A percentile compares a stretch with the other conserved stretches of the same genome.
Evolutionary conservation across 2,888 invertebrate genomes (phyloP).

Genomic region (Drosophila vallismaia): DNA sequence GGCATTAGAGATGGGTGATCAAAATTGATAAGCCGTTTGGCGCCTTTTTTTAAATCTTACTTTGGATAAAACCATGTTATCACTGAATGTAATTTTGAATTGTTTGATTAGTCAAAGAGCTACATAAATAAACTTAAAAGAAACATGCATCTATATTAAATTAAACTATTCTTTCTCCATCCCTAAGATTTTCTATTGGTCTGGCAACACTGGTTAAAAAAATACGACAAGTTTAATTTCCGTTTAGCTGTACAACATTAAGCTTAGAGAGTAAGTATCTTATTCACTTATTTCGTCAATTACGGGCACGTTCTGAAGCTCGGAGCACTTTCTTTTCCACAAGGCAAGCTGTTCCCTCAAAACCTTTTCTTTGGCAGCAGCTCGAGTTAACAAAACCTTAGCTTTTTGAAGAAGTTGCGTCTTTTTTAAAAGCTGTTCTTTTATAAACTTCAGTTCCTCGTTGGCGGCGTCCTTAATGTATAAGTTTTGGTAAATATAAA

Average conservation of each 20-base stretch:
- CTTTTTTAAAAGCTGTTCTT: constrained; percentile 86
- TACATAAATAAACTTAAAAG: no score
- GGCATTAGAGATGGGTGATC: not conserved
- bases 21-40: not conserved
- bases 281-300: constrained; percentile 84
- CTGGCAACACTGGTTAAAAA: constrained; percentile 24
- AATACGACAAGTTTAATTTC: constrained; percentile 17
- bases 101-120: no score
- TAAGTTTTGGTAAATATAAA: no score
- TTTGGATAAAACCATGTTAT: no score
- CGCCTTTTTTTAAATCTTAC: not conserved
- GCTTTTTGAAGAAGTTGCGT: constrained; percentile 87
- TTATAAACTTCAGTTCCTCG: constrained; percentile 85
- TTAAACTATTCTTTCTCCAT: not conserved
- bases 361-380: constrained; percentile 87
- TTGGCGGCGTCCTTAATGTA: constrained; percentile 38
- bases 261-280: constrained; percentile 38
- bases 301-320: constrained; percentile 84
- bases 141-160: no score
- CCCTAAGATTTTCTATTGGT: not conserved
- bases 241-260: constrained; percentile 53
- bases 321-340: constrained; percentile 84
- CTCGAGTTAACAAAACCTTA: constrained; percentile 87
- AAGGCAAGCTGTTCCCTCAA: constrained; percentile 85
- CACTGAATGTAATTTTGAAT: no score